phyloP scores from a whole-genome alignment of 2,888 invertebrate species.

The Rhagophthalmus giganteus region DNA sequence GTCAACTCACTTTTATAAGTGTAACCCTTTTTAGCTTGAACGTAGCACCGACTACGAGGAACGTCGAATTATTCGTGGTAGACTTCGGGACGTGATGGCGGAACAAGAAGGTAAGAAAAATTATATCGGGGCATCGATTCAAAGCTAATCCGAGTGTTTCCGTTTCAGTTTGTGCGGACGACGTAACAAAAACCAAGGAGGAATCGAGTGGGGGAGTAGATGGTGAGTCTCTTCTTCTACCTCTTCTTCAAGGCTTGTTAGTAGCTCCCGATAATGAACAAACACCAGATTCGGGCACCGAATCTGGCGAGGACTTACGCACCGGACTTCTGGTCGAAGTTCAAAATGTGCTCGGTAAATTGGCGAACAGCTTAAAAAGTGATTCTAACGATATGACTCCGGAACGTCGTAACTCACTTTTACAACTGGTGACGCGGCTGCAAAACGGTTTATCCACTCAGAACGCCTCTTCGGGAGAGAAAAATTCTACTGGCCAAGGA shows the following conservation, averaged over 20 bases:
- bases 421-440: conserved; percentile 73
- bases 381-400: conserved; percentile 55
- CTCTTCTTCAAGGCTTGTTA: conserved; percentile 69
- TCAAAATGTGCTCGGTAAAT: conserved; percentile 52
- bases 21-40: conserved; percentile 76
- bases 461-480: conserved; percentile 56
- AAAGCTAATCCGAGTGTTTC: too few species aligned
- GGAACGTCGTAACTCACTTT: conserved; percentile 78
- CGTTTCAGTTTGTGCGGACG: conserved; percentile 60
- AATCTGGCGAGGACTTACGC: conserved; percentile 71
- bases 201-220: conserved; percentile 54
- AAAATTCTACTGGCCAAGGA: conserved; percentile 46
- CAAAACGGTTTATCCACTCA: conserved; percentile 57
- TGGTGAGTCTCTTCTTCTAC: conserved; percentile 77
- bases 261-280: conserved; percentile 55
- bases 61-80: conserved; percentile 77
- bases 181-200: conserved; percentile 58
- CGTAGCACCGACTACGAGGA: conserved; percentile 86
- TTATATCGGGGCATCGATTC: too few species aligned
- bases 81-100: conserved; percentile 82
- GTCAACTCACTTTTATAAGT: too few species aligned
- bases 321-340: conserved; percentile 60
- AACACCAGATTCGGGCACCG: conserved; percentile 66
- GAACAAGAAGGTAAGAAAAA: conserved; percentile 76
- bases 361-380: conserved; percentile 52